Evolutionary conservation across 2,888 invertebrate genomes (phyloP), one percentile per base, ranked within the genome.

Genomic region (Magallana nippona): DNA sequence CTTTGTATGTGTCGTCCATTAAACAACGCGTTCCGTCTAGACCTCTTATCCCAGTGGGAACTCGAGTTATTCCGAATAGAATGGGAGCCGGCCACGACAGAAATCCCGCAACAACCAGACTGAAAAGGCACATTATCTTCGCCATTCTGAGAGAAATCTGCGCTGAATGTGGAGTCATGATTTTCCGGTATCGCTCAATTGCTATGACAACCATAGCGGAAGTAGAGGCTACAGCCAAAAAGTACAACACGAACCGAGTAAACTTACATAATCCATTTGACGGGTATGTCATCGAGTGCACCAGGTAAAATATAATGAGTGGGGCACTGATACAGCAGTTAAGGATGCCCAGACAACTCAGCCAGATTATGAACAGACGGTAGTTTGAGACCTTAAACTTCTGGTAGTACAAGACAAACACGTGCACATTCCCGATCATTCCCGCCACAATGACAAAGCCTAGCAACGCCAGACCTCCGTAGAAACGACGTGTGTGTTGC

Each of bases 261-360:
- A 89, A 79, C 80, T 91, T 91, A 81, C 92, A 92, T 1, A 90
- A 88, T 1, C 79, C 63, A 10, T 78, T 89, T 17, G 87, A 89
- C 22, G 88, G 87, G 79, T 89, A 92, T 8, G 86, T 89, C 62
- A 86, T 91, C 13, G 87, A 89, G 77, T 85, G 89, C 22, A 90
- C 78, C 84, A 92, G 86, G 82, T 92, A 91, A 11, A 89, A 86
- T 11, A 92, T 90, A 60, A 91, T 91, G 32, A 89, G 89, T 0
- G 92, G 92, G 80, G 91, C 91, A 13, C 87, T 89, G 1, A 91
- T 78, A 1, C 85, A 44, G 81, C 91, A 91, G 81, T 88, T 88
- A 32, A 90, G 78, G 11, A 91, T 56, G 81, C 91, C 92, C 17
- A 90, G 86, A 2, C 89, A 85, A 0, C 90, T 90, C 19, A 92